These are phyloP conservation scores for Cyclophora albipunctata DNA, from an alignment of 2,888 invertebrate genomes.

Conservation along the genomic window DNA sequence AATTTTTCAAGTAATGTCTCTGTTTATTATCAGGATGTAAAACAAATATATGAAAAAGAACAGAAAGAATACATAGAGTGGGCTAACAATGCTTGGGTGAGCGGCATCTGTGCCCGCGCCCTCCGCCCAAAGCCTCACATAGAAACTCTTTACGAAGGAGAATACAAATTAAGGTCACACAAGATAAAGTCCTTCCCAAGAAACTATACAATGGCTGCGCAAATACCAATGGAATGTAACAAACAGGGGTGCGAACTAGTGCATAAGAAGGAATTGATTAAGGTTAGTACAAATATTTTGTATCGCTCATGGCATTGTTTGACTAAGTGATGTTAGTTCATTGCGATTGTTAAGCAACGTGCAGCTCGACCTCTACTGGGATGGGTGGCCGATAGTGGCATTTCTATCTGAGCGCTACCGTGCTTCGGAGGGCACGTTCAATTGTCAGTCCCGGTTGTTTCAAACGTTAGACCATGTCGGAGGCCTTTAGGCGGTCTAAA, in stretches of 20 bases:
- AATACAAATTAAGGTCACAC: slow-evolving; percentile 36
- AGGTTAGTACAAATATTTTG: slow-evolving; percentile 31
- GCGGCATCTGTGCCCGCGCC: slow-evolving; percentile 42
- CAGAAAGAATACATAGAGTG: slow-evolving; percentile 53
- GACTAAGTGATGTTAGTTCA: too few relatives aligned
- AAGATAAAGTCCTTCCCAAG: slow-evolving; percentile 40
- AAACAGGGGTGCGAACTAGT: slow-evolving; percentile 27
- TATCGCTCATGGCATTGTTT: too few relatives aligned
- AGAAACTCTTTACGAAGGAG: slow-evolving; percentile 51
- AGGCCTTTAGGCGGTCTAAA: too few relatives aligned
- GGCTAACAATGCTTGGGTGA: slow-evolving; percentile 49
- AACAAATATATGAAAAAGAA: slow-evolving; percentile 44
- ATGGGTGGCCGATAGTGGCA: too few relatives aligned
- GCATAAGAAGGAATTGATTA: slow-evolving; percentile 35
- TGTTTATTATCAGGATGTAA: slow-evolving; percentile 29
- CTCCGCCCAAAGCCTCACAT: slow-evolving; percentile 45
- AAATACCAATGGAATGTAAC: slow-evolving; percentile 37
- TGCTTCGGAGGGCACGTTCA: too few relatives aligned
- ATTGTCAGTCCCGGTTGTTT: too few relatives aligned
- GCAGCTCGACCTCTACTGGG: too few relatives aligned
- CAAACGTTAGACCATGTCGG: too few relatives aligned
- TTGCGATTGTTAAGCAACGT: too few relatives aligned
- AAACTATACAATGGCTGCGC: slow-evolving; percentile 43
- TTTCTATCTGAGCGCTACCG: too few relatives aligned
- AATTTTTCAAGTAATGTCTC: too few relatives aligned